Base-by-base conservation (phyloP, 2,888 invertebrate genomes). In the Synanthedon andrenaeformis region DNA sequence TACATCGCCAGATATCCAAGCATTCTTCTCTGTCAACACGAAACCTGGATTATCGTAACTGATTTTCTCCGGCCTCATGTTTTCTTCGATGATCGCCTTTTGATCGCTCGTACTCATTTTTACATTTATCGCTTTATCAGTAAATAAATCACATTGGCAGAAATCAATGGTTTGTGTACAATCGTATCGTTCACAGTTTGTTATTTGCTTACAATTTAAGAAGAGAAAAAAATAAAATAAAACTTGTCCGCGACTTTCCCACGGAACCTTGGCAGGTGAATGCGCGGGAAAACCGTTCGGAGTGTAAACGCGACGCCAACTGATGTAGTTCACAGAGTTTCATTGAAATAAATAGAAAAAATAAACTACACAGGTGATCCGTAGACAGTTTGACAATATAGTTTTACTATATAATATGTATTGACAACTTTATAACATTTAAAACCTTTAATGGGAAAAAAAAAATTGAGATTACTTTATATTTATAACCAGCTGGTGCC, bases 41-140 rank as follows among this genome's bases (percentile, higher is more conserved):
- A 80, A 86, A 50, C 75, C 87, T 8, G 75, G 67, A 62, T 86
- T 86, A 58, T 81, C 80, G 56, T 78, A 82, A 56, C 76, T 70
- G 62, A 69, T 66, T 58, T 74, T 76, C 53, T 72, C 72, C 54
- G 70, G 70, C 42, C 67, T 63, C 63, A 67, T 69, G 66, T 67
- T 72, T 56, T 55, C 62, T 58, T 60, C 57, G 35, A 58, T 62
- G 51, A 58, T 59, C 28, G 60, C 58, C 50, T 66, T 62, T 62
- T 63, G 67, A 41, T 62, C 61, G 59, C 56, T 59, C 51, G 59
- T 60, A 59, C 56, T 61, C 67, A 69, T 68, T 52, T 61, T 62
- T 45, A 53, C 49, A 41, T 41, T 35, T 35, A 35, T 35, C 10
- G 10, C 19, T 50, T 17, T 50, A 49, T 45, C 35, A 35, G 10